These are phyloP conservation scores for Microdon myrmicae DNA, from an alignment of 2,888 invertebrate genomes.

Conservation along the genomic window DNA sequence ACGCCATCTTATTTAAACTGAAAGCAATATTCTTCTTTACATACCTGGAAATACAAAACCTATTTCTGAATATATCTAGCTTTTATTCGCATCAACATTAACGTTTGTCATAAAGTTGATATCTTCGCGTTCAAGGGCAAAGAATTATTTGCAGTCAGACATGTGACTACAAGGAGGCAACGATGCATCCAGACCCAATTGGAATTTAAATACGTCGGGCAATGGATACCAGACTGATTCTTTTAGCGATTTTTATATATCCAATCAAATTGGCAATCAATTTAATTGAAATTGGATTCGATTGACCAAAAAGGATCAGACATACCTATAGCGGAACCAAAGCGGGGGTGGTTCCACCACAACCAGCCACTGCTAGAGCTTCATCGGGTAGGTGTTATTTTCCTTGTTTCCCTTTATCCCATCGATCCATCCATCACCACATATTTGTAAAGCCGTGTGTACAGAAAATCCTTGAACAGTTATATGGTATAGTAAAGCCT, in stretches of 20 bases:
- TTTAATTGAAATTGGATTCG: slow-evolving; percentile 53
- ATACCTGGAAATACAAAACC: too few relatives aligned
- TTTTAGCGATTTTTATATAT: slow-evolving; percentile 38
- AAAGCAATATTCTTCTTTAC: too few relatives aligned
- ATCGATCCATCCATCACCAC: neutral
- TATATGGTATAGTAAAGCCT: neutral
- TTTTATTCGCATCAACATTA: too few relatives aligned
- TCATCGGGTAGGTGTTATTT: slow-evolving; percentile 13
- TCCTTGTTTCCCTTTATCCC: neutral
- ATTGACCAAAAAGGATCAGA: slow-evolving; percentile 53
- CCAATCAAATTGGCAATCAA: slow-evolving; percentile 53
- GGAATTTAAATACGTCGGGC: slow-evolving; percentile 30
- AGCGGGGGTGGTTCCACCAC: slow-evolving; percentile 17
- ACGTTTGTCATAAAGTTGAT: too few relatives aligned
- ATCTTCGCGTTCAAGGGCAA: too few relatives aligned
- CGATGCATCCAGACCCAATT: too few relatives aligned
- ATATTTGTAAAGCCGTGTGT: slow-evolving; percentile 25
- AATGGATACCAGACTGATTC: slow-evolving; percentile 5
- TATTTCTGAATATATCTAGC: too few relatives aligned
- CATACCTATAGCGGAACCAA: slow-evolving; percentile 20
- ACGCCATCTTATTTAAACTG: too few relatives aligned
- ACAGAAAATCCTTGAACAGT: slow-evolving; percentile 27
- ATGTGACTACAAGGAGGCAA: too few relatives aligned
- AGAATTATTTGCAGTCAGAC: too few relatives aligned
- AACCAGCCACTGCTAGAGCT: slow-evolving; percentile 21